phyloP scores from a whole-genome alignment of 1,140 invertebrate species.

The Neoseiulus cucumeris region DNA sequence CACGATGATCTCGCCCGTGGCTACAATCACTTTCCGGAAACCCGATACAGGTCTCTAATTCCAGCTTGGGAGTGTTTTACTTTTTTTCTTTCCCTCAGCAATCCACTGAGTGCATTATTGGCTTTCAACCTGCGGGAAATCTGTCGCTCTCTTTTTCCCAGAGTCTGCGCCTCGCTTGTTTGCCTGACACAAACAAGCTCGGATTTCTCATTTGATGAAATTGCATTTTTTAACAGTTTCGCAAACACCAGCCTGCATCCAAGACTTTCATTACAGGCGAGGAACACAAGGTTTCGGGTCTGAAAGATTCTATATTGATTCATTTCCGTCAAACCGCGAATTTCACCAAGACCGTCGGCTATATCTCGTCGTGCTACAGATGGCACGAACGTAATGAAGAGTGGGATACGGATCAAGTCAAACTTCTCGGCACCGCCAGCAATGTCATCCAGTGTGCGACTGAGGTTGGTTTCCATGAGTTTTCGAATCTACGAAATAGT shows the following conservation, averaged over 20 bases:
- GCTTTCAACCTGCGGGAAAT: too few relatives aligned
- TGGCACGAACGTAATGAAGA: conserved; percentile 1
- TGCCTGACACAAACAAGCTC: too few relatives aligned
- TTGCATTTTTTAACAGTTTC: too few relatives aligned
- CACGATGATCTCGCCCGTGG: conserved; percentile 5
- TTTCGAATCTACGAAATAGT: too few relatives aligned
- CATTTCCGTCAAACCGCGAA: neutral
- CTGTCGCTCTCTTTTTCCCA: too few relatives aligned
- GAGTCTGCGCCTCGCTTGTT: too few relatives aligned
- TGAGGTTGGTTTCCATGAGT: neutral
- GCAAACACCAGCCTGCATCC: too few relatives aligned
- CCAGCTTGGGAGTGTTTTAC: neutral
- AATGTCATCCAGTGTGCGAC: conserved; percentile 6
- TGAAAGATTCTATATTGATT: neutral
- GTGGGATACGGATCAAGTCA: neutral
- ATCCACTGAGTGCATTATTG: too few relatives aligned
- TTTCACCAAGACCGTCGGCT: neutral
- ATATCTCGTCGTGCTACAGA: neutral
- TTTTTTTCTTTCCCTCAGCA: too few relatives aligned
- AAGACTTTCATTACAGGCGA: neutral
- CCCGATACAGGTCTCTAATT: neutral
- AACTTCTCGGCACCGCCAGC: neutral
- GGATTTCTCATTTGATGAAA: too few relatives aligned
- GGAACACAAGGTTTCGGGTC: neutral
- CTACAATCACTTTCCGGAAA: neutral